A percentile compares a stretch with the other conserved stretches of the same genome.
These are phyloP conservation scores for Corydoras maculifer DNA, from an alignment of 2,113 vertebrate species.

Conservation along the genomic window DNA sequence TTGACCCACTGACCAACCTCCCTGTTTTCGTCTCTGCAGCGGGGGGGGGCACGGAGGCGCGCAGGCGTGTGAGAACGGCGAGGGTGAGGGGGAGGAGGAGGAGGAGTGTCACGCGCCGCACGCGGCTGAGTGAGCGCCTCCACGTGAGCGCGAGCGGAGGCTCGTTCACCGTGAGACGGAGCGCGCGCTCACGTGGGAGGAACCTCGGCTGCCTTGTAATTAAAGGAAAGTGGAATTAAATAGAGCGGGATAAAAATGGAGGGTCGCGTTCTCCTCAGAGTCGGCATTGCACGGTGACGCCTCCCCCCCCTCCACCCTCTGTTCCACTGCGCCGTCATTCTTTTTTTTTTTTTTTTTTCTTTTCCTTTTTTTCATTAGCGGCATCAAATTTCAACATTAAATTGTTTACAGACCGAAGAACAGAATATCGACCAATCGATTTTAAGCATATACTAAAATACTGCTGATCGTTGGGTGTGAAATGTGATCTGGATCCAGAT, in stretches of 20 bases:
- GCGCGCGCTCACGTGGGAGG: conserved; percentile 16
- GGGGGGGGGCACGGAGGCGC: conserved; percentile 43
- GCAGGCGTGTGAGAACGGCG: background rate
- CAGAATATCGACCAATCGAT: no score
- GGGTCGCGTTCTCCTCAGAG: conserved; percentile 5
- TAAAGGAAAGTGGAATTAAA: conserved; percentile 39
- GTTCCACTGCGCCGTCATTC: no score
- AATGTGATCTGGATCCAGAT: no score
- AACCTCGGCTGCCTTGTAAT: conserved; percentile 35
- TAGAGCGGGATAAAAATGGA: conserved; percentile 16
- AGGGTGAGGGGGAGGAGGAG: conserved; percentile 36
- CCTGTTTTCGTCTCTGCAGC: conserved; percentile 52
- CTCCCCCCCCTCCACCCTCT: no score
- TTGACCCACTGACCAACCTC: conserved; percentile 74
- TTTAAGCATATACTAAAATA: no score
- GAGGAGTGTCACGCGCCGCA: conserved; percentile 62
- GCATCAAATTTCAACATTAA: no score
- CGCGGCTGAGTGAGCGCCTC: conserved; percentile 60
- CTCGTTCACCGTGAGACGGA: conserved; percentile 26
- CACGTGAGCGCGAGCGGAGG: conserved; percentile 63
- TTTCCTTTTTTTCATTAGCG: no score
- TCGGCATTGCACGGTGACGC: background rate
- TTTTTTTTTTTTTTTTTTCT: no score
- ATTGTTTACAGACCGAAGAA: no score
- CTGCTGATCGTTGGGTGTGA: no score